Conservation (phyloP, 2,113 vertebrate genomes). For the Puffinus mauretanicus region DNA sequence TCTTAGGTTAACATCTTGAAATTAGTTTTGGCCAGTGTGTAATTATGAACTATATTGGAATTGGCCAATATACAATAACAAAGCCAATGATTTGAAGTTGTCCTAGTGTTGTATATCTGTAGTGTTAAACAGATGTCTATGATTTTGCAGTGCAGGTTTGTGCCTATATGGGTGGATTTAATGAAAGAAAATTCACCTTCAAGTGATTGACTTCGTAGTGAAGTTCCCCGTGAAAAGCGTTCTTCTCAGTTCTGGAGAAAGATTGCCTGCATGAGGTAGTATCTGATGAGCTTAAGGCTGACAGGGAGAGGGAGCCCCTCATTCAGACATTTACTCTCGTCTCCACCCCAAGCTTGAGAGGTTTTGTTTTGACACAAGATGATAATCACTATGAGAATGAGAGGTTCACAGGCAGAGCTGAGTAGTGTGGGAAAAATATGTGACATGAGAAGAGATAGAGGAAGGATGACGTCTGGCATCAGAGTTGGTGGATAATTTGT, state of each 20-base stretch:
- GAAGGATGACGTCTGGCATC: rapidly evolving
- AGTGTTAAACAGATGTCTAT: not conserved
- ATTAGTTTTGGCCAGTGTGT: not conserved
- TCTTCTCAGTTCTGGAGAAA: not conserved
- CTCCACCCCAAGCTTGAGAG: not conserved
- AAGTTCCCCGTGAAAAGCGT: not conserved
- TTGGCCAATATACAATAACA: not conserved
- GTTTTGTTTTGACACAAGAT: not conserved
- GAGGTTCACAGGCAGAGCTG: not conserved
- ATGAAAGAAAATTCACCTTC: not conserved
- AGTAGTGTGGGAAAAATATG: not conserved
- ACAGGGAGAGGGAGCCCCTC: not conserved
- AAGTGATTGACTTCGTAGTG: not conserved
- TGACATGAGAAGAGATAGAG: not conserved
- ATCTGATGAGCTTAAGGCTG: not conserved
- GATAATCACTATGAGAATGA: not conserved
- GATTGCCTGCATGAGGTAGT: not conserved
- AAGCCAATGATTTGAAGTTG: not conserved
- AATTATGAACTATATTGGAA: not conserved
- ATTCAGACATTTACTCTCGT: not conserved
- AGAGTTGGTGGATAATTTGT: not conserved
- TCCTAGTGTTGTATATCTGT: not conserved
- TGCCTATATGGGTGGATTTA: not conserved
- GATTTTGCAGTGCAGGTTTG: not conserved
- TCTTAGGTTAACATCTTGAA: not conserved